A percentile compares a stretch with the other conserved stretches of the same genome.
phyloP scores from a whole-genome alignment of 2,888 invertebrate species.

The Coremacera marginata region DNA sequence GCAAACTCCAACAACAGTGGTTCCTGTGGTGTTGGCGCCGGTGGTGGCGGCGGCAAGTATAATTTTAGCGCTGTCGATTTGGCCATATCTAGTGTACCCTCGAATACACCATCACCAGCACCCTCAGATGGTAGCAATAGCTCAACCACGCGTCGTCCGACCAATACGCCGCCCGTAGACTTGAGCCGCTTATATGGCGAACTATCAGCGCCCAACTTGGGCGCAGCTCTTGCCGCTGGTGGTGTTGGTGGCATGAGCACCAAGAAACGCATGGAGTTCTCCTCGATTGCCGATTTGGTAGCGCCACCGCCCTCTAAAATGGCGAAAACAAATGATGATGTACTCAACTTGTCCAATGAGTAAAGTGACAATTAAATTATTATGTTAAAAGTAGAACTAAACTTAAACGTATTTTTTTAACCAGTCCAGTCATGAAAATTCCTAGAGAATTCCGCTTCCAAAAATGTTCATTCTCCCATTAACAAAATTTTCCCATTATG shows the following conservation, averaged over 20 bases:
- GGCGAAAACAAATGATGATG: constrained; percentile 71
- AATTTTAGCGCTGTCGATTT: constrained; percentile 69
- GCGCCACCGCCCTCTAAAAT: constrained; percentile 74
- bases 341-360: constrained; percentile 67
- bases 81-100: constrained; percentile 68
- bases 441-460: too few relatives aligned
- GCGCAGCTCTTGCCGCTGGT: constrained; percentile 46
- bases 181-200: constrained; percentile 66
- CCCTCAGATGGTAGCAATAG: constrained; percentile 64
- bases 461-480: too few relatives aligned
- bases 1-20: constrained; percentile 31
- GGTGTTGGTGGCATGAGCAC: constrained; percentile 51
- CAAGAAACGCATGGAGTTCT: constrained; percentile 69
- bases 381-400: neutral
- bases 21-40: constrained; percentile 48
- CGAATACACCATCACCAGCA: constrained; percentile 65
- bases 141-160: constrained; percentile 61
- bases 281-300: constrained; percentile 68
- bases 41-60: constrained; percentile 59
- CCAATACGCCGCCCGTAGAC: constrained; percentile 66
- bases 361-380: constrained; percentile 47
- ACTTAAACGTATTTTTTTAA: too few relatives aligned
- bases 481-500: too few relatives aligned
- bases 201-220: constrained; percentile 58
- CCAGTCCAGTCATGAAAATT: too few relatives aligned